Evolutionary conservation across 2,888 invertebrate species (phyloP).

Genomic region (Cremastobaeus sp.): DNA sequence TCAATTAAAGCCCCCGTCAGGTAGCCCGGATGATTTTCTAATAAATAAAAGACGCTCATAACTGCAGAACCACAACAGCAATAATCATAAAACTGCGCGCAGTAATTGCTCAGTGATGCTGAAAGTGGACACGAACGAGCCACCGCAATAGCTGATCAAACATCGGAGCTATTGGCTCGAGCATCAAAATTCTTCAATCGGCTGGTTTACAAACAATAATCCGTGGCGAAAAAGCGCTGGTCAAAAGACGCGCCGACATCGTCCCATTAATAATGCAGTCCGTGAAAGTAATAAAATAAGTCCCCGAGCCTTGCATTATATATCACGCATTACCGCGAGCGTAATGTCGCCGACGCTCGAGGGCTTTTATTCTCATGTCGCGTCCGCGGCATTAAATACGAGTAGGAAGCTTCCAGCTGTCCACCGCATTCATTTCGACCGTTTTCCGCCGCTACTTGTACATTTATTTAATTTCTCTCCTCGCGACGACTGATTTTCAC

Average conservation of each 20-base stretch:
- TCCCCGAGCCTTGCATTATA: conserved; percentile 46
- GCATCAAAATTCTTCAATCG: conserved; percentile 13
- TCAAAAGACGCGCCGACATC: conserved; percentile 11
- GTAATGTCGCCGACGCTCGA: conserved; percentile 58
- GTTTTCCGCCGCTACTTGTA: conserved; percentile 50
- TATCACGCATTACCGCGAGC: conserved; percentile 52
- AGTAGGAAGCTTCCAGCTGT: conserved; percentile 59
- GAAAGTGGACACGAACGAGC: conserved; percentile 5
- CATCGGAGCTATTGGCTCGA: background rate
- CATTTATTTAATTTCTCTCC: conserved; percentile 40
- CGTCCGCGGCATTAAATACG: conserved; percentile 60
- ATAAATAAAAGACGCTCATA: background rate
- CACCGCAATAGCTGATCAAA: conserved; percentile 18
- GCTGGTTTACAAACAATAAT: conserved; percentile 23
- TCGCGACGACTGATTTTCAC: conserved; percentile 13
- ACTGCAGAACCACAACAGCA: background rate
- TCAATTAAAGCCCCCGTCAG: too few species aligned
- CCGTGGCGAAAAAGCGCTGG: conserved; percentile 11
- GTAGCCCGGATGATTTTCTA: too few species aligned
- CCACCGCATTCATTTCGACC: conserved; percentile 56
- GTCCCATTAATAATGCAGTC: conserved; percentile 49
- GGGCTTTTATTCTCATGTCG: conserved; percentile 60
- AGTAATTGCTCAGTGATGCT: background rate
- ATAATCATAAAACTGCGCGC: background rate
- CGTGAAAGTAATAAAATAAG: conserved; percentile 59